Evolutionary conservation across 2,797 vertebrate species (phyloP).

Genomic region (Stomatorhinus walkeri): DNA sequence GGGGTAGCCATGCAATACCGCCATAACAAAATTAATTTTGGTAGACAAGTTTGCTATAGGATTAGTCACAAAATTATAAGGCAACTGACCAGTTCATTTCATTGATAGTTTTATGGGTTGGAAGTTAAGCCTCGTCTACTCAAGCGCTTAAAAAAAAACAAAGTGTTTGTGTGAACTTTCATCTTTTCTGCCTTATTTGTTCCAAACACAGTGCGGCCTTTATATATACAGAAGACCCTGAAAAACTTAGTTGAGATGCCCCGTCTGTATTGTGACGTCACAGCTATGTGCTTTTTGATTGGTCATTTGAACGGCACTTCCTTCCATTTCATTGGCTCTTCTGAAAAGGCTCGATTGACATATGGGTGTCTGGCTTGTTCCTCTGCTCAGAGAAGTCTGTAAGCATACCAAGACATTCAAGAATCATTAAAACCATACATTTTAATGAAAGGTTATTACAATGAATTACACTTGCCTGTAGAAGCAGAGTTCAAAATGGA

Average conservation of each 20-base stretch:
- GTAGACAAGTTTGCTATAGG: background rate
- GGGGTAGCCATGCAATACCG: background rate
- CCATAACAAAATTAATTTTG: background rate
- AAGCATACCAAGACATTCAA: conserved; percentile 4
- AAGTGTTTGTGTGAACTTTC: background rate
- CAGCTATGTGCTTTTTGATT: background rate
- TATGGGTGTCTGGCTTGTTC: background rate
- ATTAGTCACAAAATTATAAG: background rate
- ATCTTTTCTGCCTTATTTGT: background rate
- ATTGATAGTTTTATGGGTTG: background rate
- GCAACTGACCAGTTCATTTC: background rate
- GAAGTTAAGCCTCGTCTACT: background rate
- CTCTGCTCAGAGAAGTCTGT: conserved; percentile 12
- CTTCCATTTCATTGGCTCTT: background rate
- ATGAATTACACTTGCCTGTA: background rate
- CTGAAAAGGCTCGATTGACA: conserved; percentile 7
- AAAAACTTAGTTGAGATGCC: too few species aligned
- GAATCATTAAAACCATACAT: conserved; percentile 4
- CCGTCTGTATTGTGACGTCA: conserved; percentile 7
- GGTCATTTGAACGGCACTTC: conserved; percentile 4
- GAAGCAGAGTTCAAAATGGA: background rate
- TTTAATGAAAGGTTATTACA: conserved; percentile 18
- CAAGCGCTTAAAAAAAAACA: background rate
- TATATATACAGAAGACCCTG: background rate
- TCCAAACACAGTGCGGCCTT: background rate